A percentile compares a stretch with the other conserved stretches of the same genome.
phyloP scores from a whole-genome alignment of 2,888 invertebrate genomes.

The Lymantria monacha region DNA sequence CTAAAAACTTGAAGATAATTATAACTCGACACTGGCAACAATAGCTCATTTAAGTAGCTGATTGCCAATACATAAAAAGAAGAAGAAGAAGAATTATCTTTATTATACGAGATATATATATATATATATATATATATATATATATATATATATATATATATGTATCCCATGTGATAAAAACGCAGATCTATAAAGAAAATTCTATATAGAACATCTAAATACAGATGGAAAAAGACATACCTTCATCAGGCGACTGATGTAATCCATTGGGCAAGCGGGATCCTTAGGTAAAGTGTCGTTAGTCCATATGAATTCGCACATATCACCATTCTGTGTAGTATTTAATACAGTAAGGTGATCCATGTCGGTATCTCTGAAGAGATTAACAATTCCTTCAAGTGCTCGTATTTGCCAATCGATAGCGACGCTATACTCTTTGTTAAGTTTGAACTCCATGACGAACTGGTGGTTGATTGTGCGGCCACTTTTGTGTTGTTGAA shows the following conservation, averaged over 20 bases:
- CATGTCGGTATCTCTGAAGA: slow-evolving; percentile 84
- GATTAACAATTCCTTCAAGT: slow-evolving; percentile 78
- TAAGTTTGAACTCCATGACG: slow-evolving; percentile 83
- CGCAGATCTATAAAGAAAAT: too few relatives aligned
- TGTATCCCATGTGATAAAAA: too few relatives aligned
- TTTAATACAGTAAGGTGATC: slow-evolving; percentile 87
- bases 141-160: too few relatives aligned
- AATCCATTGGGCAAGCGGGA: slow-evolving; percentile 87
- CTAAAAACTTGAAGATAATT: too few relatives aligned
- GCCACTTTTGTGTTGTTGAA: slow-evolving; percentile 90
- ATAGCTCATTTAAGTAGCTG: too few relatives aligned
- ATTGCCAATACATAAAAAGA: too few relatives aligned
- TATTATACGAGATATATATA: too few relatives aligned
- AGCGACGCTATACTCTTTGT: slow-evolving; percentile 80
- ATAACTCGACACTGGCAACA: too few relatives aligned
- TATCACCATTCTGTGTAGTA: slow-evolving; percentile 82
- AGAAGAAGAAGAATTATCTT: too few relatives aligned
- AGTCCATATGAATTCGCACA: slow-evolving; percentile 89
- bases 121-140: too few relatives aligned
- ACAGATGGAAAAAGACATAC: slow-evolving; percentile 56
- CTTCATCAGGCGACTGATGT: slow-evolving; percentile 86
- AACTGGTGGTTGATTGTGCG: slow-evolving; percentile 93
- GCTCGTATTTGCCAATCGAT: slow-evolving; percentile 91
- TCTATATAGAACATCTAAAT: too few relatives aligned
- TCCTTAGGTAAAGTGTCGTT: slow-evolving; percentile 92